Conservation (phyloP, 2,888 invertebrate species). For the Caenorhabditis parvicauda region DNA sequence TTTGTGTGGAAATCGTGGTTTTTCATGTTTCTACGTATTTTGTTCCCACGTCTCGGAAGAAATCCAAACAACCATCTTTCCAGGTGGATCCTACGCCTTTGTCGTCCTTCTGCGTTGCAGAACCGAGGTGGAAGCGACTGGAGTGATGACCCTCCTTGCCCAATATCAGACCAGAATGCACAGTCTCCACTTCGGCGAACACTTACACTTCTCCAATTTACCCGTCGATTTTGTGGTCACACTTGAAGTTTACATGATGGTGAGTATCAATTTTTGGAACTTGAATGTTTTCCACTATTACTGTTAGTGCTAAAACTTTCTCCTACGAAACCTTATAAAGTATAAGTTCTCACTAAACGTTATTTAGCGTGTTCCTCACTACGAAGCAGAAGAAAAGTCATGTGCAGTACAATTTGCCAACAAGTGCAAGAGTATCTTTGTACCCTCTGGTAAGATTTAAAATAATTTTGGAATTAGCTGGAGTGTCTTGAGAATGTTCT, state of each 20-base stretch:
- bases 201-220: slow-evolving; percentile 36
- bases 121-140: slow-evolving; percentile 42
- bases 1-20: not conserved
- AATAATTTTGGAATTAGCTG: too few species aligned
- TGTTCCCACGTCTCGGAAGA: too few species aligned
- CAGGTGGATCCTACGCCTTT: slow-evolving; percentile 39
- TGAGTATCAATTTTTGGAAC: not conserved
- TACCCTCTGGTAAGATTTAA: too few species aligned
- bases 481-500: too few species aligned
- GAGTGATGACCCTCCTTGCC: slow-evolving; percentile 37
- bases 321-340: not conserved
- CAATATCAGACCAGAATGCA: slow-evolving; percentile 30
- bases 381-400: slow-evolving; percentile 23
- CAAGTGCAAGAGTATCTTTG: slow-evolving; percentile 26
- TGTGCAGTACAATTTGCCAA: slow-evolving; percentile 30
- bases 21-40: not conserved
- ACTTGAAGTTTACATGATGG: slow-evolving; percentile 34
- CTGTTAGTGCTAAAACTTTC: too few species aligned
- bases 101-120: slow-evolving; percentile 42
- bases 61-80: too few species aligned
- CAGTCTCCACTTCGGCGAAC: slow-evolving; percentile 30
- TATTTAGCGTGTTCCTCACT: slow-evolving; percentile 20
- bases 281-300: not conserved
- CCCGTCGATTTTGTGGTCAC: slow-evolving; percentile 28
- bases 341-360: not conserved